Percentiles rank a stretch among this genome's conserved stretches.
Conservation (phyloP, 2,888 invertebrate genomes). For the Craniophora ligustri region DNA sequence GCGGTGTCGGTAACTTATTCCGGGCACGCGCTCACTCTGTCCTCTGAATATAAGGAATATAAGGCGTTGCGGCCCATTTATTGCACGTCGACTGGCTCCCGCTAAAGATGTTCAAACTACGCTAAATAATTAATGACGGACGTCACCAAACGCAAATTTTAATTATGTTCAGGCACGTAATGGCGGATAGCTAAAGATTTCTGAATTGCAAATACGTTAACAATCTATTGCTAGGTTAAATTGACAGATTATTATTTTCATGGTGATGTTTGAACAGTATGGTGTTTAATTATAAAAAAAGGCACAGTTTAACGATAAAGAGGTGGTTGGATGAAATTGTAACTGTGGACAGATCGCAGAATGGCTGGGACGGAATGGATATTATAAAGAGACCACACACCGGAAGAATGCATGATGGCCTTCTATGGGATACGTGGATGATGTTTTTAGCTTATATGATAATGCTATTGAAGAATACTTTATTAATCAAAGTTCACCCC, state of each 20-base stretch:
- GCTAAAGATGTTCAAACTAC: conserved; percentile 80
- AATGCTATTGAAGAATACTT: too few species aligned
- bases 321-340: too few species aligned
- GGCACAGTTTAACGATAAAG: background rate
- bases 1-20: conserved; percentile 75
- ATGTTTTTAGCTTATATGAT: too few species aligned
- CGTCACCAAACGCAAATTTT: conserved; percentile 77
- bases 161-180: conserved; percentile 69
- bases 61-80: conserved; percentile 82
- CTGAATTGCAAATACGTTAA: conserved; percentile 53
- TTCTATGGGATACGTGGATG: too few species aligned
- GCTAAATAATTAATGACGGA: conserved; percentile 81
- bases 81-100: conserved; percentile 74
- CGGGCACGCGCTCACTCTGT: conserved; percentile 81
- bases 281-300: background rate
- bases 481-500: background rate
- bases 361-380: too few species aligned
- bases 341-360: too few species aligned
- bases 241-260: conserved; percentile 26
- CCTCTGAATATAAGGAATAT: conserved; percentile 86
- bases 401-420: too few species aligned
- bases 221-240: conserved; percentile 36
- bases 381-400: too few species aligned
- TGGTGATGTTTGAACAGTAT: conserved; percentile 23
- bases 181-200: conserved; percentile 51